Evolutionary conservation across 2,888 invertebrate genomes (phyloP).

Genomic region (Platycnemis pennipes): DNA sequence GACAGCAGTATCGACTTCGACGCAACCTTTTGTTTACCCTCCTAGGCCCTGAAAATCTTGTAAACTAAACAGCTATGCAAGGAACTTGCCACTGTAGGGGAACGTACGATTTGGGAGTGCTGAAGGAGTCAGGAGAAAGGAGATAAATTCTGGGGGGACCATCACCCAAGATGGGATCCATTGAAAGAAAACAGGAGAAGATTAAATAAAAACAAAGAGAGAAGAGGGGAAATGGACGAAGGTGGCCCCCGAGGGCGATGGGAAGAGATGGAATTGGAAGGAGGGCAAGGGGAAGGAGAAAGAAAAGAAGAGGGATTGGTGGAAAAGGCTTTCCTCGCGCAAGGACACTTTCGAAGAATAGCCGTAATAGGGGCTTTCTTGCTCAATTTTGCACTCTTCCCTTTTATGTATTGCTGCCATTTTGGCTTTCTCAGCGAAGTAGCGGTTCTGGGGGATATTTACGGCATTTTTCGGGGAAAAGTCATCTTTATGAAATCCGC

Average conservation of each 20-base stretch:
- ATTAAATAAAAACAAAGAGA: slow-evolving; percentile 23
- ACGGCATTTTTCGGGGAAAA: background rate
- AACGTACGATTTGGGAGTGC: no score
- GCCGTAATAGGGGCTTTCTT: background rate
- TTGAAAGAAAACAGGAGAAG: slow-evolving; percentile 7
- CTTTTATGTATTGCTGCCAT: background rate
- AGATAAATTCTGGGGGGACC: background rate
- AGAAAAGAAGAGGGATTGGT: no score
- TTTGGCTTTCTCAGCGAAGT: background rate
- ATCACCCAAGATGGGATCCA: background rate
- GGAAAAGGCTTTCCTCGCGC: no score
- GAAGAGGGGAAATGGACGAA: background rate
- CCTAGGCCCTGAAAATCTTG: no score
- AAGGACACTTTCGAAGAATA: background rate
- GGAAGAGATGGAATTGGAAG: background rate
- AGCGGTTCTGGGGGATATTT: background rate
- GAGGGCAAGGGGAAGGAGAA: background rate
- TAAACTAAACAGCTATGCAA: no score
- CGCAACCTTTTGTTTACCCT: no score
- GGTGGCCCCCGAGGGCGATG: background rate
- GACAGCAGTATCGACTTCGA: no score
- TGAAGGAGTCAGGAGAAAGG: background rate
- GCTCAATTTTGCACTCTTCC: background rate
- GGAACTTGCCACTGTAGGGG: no score
- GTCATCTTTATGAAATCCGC: background rate